Percentiles rank a stretch among this genome's conserved stretches.
Conservation (phyloP, 1,140 invertebrate genomes). For the Pseudomyrmex pallidus region DNA sequence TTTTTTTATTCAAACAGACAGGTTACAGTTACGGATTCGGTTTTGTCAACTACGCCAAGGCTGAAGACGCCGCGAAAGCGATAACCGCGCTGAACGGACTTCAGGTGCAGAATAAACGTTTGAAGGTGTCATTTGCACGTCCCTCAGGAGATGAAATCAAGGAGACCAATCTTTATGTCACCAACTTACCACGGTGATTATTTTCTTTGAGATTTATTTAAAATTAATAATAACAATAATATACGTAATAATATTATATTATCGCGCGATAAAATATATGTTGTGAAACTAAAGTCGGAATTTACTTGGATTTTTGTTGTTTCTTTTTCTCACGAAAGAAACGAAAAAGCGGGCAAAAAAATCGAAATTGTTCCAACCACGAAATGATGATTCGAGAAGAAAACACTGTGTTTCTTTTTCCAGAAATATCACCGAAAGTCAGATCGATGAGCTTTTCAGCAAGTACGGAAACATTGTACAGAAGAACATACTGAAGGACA, state of each 20-base stretch:
- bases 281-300: too few relatives aligned
- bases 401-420: conserved; percentile 56
- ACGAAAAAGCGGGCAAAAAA: too few relatives aligned
- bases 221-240: not conserved
- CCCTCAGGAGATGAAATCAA: conserved; percentile 97
- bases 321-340: too few relatives aligned
- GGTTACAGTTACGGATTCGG: conserved; percentile 98
- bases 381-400: not conserved
- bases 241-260: too few relatives aligned
- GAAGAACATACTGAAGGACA: conserved; percentile 95
- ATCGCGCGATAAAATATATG: too few relatives aligned
- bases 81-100: conserved; percentile 95
- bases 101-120: conserved; percentile 91
- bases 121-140: conserved; percentile 95
- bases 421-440: conserved; percentile 91
- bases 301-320: too few relatives aligned
- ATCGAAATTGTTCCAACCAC: too few relatives aligned
- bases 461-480: conserved; percentile 96
- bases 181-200: conserved; percentile 93
- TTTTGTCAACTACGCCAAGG: conserved; percentile 96
- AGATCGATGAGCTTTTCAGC: conserved; percentile 93
- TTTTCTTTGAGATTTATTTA: too few relatives aligned
- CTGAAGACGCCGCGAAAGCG: conserved; percentile 94
- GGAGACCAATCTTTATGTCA: conserved; percentile 97
- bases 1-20: conserved; percentile 87